Evolutionary conservation across 2,797 vertebrate genomes (phyloP), one percentile per base, ranked within the genome.

Genomic region (Melanotaenia trifasciata): DNA sequence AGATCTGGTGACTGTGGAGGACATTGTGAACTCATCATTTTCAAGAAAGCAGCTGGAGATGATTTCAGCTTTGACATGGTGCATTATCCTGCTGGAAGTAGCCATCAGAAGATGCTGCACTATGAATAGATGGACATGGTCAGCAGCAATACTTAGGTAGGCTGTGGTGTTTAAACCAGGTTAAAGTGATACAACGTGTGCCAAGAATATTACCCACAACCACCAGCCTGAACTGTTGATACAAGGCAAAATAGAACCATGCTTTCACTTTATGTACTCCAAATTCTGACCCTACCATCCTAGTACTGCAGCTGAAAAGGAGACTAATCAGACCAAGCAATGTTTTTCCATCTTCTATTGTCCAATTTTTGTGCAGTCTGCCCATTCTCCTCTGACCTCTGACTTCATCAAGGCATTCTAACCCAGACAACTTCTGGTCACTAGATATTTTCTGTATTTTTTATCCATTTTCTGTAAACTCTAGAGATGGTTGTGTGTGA

Each of bases 101-200:
- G 65, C 75, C 70, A 79, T 87, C 74, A 85, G 76, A 81, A 74
- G 73, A 45, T 62, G 60, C 14, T 12, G 1, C 18, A 20, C 1
- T 24, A 24, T 51, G 16, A 24, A 22, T 1, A 12, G 47, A 51
- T 51, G 43, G n/a, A 20, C 16, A 20, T 45, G 43, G 5, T 45
- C 18, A 16, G 18, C 18, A 45, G 5, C 43, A 20, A 6, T 43
- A 45, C 16, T n/a, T 12, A 43, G 35, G 1, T 35, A 35, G 14
- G 14, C 40, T n/a, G 20, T 47, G 45, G 1, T 47, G 5, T 20
- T 47, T 47, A n/a, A 47, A 47, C 20, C 45, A 47, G 7, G 7
- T 7, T 20, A 5, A 20, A 5, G 18, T 47, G 20, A 3, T 8
- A 20, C 18, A 2, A n/a, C 7, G 12, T 47, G 45, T n/a, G 45